Conservation (phyloP, 2,797 vertebrate species). For the Gadopsis marmoratus region DNA sequence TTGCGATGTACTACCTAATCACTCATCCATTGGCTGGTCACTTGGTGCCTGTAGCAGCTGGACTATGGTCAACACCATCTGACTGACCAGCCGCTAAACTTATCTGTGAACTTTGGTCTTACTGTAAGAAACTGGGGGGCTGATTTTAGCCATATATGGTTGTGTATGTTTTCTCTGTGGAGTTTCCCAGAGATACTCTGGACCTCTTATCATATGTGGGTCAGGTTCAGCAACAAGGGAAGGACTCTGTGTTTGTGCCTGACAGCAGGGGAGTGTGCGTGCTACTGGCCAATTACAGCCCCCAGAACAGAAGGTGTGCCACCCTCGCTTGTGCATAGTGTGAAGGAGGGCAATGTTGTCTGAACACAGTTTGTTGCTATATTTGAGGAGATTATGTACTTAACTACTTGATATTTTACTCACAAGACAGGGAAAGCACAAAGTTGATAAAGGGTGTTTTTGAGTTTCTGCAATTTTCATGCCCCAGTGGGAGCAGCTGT, state of each 20-base stretch:
- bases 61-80: constrained; percentile 45
- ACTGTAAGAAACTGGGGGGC: not conserved
- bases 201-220: constrained; percentile 64
- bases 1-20: not conserved
- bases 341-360: not conserved
- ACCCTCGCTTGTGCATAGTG: not conserved
- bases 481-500: not conserved
- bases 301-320: constrained; percentile 62
- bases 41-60: not conserved
- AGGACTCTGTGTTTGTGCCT: constrained; percentile 20
- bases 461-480: constrained; percentile 13
- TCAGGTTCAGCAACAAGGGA: constrained; percentile 43
- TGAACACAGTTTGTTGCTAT: constrained; percentile 2
- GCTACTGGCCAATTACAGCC: constrained; percentile 68
- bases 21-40: constrained; percentile 2
- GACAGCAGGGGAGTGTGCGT: constrained; percentile 51
- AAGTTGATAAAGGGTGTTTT: constrained; percentile 12
- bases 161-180: constrained; percentile 1
- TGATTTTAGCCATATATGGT: constrained; percentile 23
- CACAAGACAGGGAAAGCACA: not conserved
- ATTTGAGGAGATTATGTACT: constrained; percentile 3
- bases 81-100: constrained; percentile 19
- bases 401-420: not conserved
- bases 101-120: constrained; percentile 39
- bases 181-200: constrained; percentile 28